These are phyloP conservation scores for Lordiphosa mommai DNA, from an alignment of 1,140 invertebrate species.

Conservation along the genomic window DNA sequence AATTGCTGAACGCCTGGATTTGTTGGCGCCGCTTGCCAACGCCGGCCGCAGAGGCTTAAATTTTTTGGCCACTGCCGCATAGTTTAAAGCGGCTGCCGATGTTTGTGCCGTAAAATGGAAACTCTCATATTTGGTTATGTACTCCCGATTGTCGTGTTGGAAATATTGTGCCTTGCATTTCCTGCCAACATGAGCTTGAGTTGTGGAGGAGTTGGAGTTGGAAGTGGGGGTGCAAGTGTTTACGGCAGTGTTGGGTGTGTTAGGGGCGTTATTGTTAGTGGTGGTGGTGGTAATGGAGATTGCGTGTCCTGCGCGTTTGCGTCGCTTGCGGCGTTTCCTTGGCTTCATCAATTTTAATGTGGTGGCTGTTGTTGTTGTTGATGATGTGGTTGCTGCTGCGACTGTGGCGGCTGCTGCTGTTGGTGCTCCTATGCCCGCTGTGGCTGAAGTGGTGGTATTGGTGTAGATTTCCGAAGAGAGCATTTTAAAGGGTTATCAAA, in stretches of 20 bases:
- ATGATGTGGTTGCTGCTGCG: conserved; percentile 16
- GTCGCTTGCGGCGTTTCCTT: conserved; percentile 68
- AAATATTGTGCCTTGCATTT: conserved; percentile 67
- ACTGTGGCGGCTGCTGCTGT: conserved; percentile 11
- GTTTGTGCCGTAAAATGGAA: conserved; percentile 54
- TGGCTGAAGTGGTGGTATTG: conserved; percentile 37
- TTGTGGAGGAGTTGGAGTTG: neutral
- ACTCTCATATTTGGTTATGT: conserved; percentile 61
- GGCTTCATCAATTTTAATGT: conserved; percentile 44
- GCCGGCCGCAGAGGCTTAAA: conserved; percentile 68
- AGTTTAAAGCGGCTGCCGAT: conserved; percentile 58
- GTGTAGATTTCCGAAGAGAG: conserved; percentile 66
- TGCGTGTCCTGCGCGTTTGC: conserved; percentile 53
- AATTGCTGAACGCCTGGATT: conserved; percentile 60
- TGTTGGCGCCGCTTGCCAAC: conserved; percentile 69
- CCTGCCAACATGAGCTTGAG: conserved; percentile 20
- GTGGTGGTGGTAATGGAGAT: conserved; percentile 12
- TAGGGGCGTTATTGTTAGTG: conserved; percentile 12
- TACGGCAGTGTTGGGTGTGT: conserved; percentile 5
- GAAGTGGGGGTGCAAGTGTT: neutral
- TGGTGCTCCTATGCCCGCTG: conserved; percentile 11
- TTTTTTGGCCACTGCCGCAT: conserved; percentile 71
- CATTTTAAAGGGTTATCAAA: no score
- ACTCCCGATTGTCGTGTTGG: conserved; percentile 72
- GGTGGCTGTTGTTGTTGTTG: conserved; percentile 27